Base-by-base conservation (phyloP, 2,113 vertebrate species). In the Globicephala melas region DNA sequence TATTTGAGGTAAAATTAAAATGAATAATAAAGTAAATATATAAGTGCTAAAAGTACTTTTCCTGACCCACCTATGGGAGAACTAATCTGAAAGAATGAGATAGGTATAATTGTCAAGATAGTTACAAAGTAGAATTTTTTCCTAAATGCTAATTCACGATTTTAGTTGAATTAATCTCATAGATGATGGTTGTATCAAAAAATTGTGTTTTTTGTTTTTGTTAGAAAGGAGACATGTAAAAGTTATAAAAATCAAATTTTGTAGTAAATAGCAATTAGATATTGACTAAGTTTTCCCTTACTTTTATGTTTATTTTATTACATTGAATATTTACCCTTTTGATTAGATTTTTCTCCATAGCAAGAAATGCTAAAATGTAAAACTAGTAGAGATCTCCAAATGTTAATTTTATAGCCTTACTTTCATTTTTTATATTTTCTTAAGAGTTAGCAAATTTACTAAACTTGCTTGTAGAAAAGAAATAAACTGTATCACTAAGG, bases 261-360 rank as follows among this genome's bases (percentile, higher is more conserved):
- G 2, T 53, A 11, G 7, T 62, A 60, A 63, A 85, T 62, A 28
- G 60, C 44, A 89, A 21, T 44, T 20, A 80, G 83, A 33, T 55
- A 6, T 60, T 91, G 38, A 25, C 36, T 33, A 26, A 14, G 20
- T 76, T 44, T 82, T 74, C 67, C 20, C 15, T 91, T 36, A 25
- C n/a, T 67, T 21, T 31, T 31, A 8, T 67, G 6, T 65, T 92
- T 95, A 50, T 83, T 93, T 68, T 73, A 26, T 67, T 82, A n/a
- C 2, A 70, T 89, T 85, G 88, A 74, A 85, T 86, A 55, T 70
- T 95, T 92, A 60, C 68, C 50, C 31, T 62, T 41, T 70, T 81
- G 84, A 67, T 55, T 71, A 83, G 23, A 9, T 95, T 70, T 98
- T 93, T 74, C 83, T 85, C 70, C 77, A 44, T 92, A 77, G 74